These are phyloP conservation scores for Anguilla japonica DNA, from an alignment of 2,113 vertebrate genomes.

Conservation along the genomic window DNA sequence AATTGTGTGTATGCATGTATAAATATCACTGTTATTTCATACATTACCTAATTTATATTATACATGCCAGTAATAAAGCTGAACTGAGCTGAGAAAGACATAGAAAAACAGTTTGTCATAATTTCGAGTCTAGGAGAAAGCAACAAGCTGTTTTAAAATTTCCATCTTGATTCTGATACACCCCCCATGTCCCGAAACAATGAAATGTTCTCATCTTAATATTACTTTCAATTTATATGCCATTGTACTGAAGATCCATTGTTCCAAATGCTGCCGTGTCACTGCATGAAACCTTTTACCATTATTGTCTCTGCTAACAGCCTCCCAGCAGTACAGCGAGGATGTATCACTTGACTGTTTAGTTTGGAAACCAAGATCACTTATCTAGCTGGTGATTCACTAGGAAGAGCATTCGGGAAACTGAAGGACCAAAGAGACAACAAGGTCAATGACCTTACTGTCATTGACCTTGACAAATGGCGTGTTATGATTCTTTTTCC, in stretches of 20 bases:
- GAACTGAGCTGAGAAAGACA: background rate
- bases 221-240: background rate
- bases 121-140: background rate
- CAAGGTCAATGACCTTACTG: background rate
- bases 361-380: background rate
- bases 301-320: constrained; percentile 1
- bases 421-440: background rate
- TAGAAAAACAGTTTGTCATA: background rate
- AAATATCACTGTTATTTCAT: too few species aligned
- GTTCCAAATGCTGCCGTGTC: background rate
- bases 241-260: background rate
- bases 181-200: background rate
- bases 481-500: background rate
- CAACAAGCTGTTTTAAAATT: background rate
- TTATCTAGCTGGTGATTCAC: background rate
- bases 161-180: background rate
- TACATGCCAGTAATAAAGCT: background rate
- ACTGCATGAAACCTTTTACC: background rate
- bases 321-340: background rate
- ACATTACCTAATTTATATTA: too few species aligned
- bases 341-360: background rate
- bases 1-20: too few species aligned
- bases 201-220: background rate
- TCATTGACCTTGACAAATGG: background rate
- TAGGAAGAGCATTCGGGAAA: background rate